Percentiles rank a stretch among this genome's conserved stretches.
Evolutionary conservation across 1,140 invertebrate species (phyloP).

Genomic region (Lanistes nyassanus): DNA sequence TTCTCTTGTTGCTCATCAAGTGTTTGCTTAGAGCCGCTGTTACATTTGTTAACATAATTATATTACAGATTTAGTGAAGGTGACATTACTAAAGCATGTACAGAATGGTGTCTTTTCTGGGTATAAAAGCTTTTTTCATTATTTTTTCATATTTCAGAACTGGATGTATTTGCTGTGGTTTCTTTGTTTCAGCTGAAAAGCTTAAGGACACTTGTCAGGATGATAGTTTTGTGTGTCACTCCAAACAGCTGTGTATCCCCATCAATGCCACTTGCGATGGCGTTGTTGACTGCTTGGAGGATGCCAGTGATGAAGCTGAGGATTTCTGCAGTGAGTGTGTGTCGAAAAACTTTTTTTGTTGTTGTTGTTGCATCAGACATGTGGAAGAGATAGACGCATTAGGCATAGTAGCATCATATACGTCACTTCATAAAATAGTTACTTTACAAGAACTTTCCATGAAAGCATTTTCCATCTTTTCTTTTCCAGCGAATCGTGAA

Average conservation of each 20-base stretch:
- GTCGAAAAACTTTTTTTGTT: neutral
- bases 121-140: neutral
- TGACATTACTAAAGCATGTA: too few relatives aligned
- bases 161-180: neutral
- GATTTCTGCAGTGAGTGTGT: conserved; percentile 65
- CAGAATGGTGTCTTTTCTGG: neutral
- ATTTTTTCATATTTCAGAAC: neutral
- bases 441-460: neutral
- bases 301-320: conserved; percentile 74
- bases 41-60: too few relatives aligned
- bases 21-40: too few relatives aligned
- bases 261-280: conserved; percentile 73
- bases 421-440: too few relatives aligned
- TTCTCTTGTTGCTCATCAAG: too few relatives aligned
- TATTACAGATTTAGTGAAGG: too few relatives aligned
- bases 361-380: too few relatives aligned
- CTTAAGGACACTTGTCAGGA: conserved; percentile 25
- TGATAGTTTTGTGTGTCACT: conserved; percentile 62
- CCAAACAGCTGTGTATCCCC: conserved; percentile 76
- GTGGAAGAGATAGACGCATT: too few relatives aligned
- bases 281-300: conserved; percentile 46
- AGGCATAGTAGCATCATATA: too few relatives aligned
- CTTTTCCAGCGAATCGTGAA: conserved; percentile 57
- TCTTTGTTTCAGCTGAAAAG: neutral
- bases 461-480: neutral